A percentile compares a stretch with the other conserved stretches of the same genome.
Conservation (phyloP, 2,797 vertebrate genomes). For the Setipinna tenuifilis region DNA sequence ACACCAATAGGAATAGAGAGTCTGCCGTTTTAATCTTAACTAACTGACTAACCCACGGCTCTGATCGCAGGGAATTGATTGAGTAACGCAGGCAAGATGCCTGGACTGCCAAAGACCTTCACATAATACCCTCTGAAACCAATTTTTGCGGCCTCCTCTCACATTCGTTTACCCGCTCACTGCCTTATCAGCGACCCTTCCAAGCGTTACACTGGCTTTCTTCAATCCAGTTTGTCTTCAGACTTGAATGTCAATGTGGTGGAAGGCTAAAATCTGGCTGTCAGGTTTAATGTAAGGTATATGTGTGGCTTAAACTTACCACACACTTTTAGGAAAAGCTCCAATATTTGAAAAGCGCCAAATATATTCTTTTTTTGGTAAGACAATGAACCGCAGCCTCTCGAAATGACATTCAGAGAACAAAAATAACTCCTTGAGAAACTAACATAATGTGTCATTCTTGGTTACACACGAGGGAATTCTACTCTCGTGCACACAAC, state of each 20-base stretch:
- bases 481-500: constrained; percentile 35
- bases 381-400: background rate
- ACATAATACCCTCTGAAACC: constrained; percentile 1
- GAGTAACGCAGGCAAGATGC: background rate
- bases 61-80: background rate
- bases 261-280: background rate
- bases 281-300: background rate
- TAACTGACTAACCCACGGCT: background rate
- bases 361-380: background rate
- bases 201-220: background rate
- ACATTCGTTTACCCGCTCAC: background rate
- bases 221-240: background rate
- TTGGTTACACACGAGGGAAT: constrained; percentile 20
- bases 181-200: constrained; percentile 11
- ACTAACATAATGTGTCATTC: constrained; percentile 27
- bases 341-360: background rate
- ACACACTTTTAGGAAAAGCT: background rate
- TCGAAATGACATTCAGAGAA: background rate
- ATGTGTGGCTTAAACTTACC: background rate
- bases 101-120: background rate
- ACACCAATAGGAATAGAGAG: too few relatives aligned
- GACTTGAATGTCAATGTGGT: constrained; percentile 6
- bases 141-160: background rate
- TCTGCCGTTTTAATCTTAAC: background rate
- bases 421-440: background rate